Percentiles rank a stretch among this genome's conserved stretches.
These are phyloP conservation scores for Rhagologus leucostigma DNA, from an alignment of 2,113 vertebrate species.

Conservation along the genomic window DNA sequence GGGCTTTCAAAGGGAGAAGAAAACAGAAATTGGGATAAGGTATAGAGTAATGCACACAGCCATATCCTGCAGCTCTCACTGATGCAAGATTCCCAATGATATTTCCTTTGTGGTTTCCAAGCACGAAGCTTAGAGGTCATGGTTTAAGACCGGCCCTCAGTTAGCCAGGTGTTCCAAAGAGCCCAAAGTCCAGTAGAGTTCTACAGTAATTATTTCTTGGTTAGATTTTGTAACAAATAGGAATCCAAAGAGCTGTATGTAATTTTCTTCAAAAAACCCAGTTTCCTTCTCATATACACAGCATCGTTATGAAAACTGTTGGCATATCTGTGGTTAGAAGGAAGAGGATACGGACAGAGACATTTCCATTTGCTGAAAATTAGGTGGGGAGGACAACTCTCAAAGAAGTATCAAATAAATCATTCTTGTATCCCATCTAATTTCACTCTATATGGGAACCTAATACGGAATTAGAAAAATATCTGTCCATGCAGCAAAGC, in stretches of 20 bases:
- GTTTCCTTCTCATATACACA: neutral
- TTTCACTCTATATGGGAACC: neutral
- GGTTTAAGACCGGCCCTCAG: neutral
- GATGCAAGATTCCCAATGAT: neutral
- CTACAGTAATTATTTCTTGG: neutral
- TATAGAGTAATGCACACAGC: neutral
- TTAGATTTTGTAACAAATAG: neutral
- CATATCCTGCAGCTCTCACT: neutral
- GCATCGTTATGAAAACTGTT: neutral
- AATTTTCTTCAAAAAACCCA: neutral
- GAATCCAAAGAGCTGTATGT: neutral
- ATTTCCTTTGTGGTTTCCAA: neutral
- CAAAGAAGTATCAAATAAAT: neutral
- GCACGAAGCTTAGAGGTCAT: neutral
- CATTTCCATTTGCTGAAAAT: neutral
- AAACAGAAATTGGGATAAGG: conserved; percentile 12
- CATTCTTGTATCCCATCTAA: neutral
- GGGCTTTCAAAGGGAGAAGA: conserved; percentile 2
- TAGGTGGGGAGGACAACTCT: neutral
- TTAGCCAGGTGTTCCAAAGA: neutral
- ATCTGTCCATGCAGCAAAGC: neutral
- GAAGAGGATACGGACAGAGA: neutral
- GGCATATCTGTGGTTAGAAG: neutral
- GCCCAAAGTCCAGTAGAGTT: neutral
- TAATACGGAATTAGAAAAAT: neutral